Percentiles rank a stretch among this genome's conserved stretches.
Conservation (phyloP, 2,113 vertebrate species). For the Psettodes erumei region DNA sequence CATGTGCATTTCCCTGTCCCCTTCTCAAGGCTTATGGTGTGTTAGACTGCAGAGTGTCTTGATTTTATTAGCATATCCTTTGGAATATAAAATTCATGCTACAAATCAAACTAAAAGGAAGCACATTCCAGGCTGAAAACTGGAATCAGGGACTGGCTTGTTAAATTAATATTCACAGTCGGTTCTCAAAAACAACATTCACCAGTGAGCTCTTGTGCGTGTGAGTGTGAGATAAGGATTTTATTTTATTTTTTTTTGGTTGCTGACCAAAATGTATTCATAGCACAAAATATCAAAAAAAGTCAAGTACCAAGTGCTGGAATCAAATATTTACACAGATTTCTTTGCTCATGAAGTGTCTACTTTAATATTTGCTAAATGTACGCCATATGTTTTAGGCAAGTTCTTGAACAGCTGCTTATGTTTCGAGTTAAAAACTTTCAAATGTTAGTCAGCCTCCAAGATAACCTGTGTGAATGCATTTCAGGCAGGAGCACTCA, state of each 20-base stretch:
- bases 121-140: not conserved
- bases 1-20: conserved; percentile 19
- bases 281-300: not conserved
- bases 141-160: not conserved
- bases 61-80: conserved; percentile 33
- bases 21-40: conserved; percentile 15
- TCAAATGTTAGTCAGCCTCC: too few species aligned
- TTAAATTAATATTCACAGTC: conserved; percentile 5
- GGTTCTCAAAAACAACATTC: not conserved
- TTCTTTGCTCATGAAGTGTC: not conserved
- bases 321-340: conserved; percentile 18
- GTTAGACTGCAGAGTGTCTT: not conserved
- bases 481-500: not conserved
- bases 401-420: not conserved
- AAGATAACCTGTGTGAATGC: not conserved
- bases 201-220: not conserved
- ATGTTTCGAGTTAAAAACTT: not conserved
- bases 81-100: conserved; percentile 24
- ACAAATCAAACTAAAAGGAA: conserved; percentile 14
- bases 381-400: not conserved
- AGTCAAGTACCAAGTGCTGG: not conserved
- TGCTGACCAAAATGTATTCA: not conserved
- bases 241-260: not conserved
- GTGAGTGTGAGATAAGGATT: not conserved
- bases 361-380: too few species aligned